Evolutionary conservation across 2,113 vertebrate species (phyloP), one percentile per base, ranked within the genome.

Genomic region (Vulpes lagopus): DNA sequence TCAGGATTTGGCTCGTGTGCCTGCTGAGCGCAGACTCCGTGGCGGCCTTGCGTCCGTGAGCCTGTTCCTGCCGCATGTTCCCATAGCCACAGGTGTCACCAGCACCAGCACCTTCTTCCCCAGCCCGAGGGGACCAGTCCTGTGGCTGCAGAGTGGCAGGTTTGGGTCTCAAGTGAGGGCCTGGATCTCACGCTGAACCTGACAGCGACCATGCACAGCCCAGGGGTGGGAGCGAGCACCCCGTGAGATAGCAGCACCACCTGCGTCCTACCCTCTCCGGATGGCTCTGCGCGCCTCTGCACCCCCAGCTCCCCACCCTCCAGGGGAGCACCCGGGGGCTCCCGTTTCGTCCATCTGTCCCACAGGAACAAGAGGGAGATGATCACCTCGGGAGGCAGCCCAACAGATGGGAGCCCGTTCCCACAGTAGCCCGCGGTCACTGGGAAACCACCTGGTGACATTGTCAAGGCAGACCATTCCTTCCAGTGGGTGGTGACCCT

Each of bases 241-340:
- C 43, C 43, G 43, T 43, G 43, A 43, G 43, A 43, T 5, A 43
- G 43, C 43, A 43, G 43, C 43, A 43, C 43, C 43, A 43, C 43
- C 43, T 43, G 20, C 65, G 1, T 14, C 11, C 38, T 32, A 20
- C 15, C 69, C 91, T 59, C 23, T 59, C 17, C 27, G 19, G 32
- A 73, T 0, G 10, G 19, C 17, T 5, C 15, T n/a, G 8, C 1
- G 0, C 55, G n/a, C 17, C 16, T 30, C 4, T 32, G 30, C 17
- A 16, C n/a, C 55, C 69, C 74, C 43, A 57, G 15, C 65, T 19
- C 35, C n/a, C 25, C 9, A 7, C 51, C 22, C 74, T 80, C 95
- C 35, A 85, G 49, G 83, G 4, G 25, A 32, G 25, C 55, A 25
- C 35, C 4, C 60, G 16, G 62, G 43, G 76, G 35, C 22, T 67